Percentiles rank a stretch among this genome's conserved stretches.
phyloP scores from a whole-genome alignment of 2,888 invertebrate species.

The Hydrotaea diabolus region DNA sequence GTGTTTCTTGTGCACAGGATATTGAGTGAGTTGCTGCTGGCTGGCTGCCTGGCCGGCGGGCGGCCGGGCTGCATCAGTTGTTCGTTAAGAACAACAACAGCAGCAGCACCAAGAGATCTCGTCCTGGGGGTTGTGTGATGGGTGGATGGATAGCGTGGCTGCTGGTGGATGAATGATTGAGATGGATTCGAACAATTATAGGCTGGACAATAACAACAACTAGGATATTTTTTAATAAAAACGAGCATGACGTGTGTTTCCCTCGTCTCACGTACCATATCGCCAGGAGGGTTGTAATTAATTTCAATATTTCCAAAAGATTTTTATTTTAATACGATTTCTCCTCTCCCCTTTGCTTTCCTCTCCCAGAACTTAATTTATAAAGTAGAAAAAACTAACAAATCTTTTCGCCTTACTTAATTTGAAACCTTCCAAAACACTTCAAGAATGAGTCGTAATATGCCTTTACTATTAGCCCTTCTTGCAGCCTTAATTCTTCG shows the following conservation, averaged over 20 bases:
- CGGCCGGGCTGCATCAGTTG: slow-evolving; percentile 17
- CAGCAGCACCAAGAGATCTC: slow-evolving; percentile 15
- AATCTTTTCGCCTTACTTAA: no score
- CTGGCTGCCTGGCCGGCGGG: not conserved
- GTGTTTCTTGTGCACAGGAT: slow-evolving; percentile 43
- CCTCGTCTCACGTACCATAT: not conserved
- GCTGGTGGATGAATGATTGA: slow-evolving; percentile 19
- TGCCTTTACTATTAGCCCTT: no score
- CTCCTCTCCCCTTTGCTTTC: no score
- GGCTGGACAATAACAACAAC: slow-evolving; percentile 20
- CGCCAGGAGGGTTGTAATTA: slow-evolving; percentile 33
- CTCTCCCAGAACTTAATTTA: no score
- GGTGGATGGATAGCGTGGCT: slow-evolving; percentile 43
- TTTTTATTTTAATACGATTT: not conserved
- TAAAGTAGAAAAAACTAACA: no score
- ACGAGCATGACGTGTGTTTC: slow-evolving; percentile 41
- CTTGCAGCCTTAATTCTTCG: no score
- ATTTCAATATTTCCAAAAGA: not conserved
- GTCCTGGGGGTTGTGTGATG: slow-evolving; percentile 54
- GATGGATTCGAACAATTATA: slow-evolving; percentile 36
- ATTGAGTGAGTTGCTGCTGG: slow-evolving; percentile 45
- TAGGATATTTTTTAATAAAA: slow-evolving; percentile 7
- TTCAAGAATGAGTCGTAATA: no score
- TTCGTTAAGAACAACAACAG: not conserved
- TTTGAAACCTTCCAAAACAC: no score